These are phyloP conservation scores for Propsilocerus akamusi DNA, from an alignment of 1,140 invertebrate genomes.

Conservation along the genomic window DNA sequence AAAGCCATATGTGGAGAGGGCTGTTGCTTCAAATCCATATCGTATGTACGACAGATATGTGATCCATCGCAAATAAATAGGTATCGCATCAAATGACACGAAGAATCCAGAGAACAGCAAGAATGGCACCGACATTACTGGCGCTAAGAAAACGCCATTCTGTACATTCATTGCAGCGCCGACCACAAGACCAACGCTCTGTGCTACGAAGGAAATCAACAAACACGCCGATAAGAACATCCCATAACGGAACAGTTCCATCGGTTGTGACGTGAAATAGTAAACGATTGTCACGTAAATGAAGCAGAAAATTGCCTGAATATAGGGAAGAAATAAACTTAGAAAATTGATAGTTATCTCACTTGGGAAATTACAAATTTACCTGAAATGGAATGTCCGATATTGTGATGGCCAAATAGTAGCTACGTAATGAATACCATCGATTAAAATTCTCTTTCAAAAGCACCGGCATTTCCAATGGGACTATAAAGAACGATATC, in stretches of 20 bases:
- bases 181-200: slow-evolving; percentile 86
- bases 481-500: slow-evolving; percentile 43
- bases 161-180: slow-evolving; percentile 86
- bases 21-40: slow-evolving; percentile 88
- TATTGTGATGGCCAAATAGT: slow-evolving; percentile 88
- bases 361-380: slow-evolving; percentile 10
- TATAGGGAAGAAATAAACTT: slow-evolving; percentile 14
- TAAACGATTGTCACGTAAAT: slow-evolving; percentile 90
- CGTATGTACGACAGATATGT: slow-evolving; percentile 90
- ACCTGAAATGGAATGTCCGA: slow-evolving; percentile 96
- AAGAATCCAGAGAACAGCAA: slow-evolving; percentile 92
- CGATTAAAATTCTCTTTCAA: slow-evolving; percentile 91
- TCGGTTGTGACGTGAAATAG: slow-evolving; percentile 84
- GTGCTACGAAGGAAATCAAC: slow-evolving; percentile 85
- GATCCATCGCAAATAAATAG: slow-evolving; percentile 85
- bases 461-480: slow-evolving; percentile 86
- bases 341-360: not conserved
- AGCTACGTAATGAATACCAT: slow-evolving; percentile 91
- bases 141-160: slow-evolving; percentile 90
- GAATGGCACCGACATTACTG: slow-evolving; percentile 88
- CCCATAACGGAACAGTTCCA: slow-evolving; percentile 59
- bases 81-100: slow-evolving; percentile 91
- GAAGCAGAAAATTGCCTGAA: slow-evolving; percentile 69
- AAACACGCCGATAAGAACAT: slow-evolving; percentile 82
- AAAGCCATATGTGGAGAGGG: slow-evolving; percentile 84